Evolutionary conservation across 2,113 vertebrate genomes (phyloP).

Genomic region (Polypterus bichir): DNA sequence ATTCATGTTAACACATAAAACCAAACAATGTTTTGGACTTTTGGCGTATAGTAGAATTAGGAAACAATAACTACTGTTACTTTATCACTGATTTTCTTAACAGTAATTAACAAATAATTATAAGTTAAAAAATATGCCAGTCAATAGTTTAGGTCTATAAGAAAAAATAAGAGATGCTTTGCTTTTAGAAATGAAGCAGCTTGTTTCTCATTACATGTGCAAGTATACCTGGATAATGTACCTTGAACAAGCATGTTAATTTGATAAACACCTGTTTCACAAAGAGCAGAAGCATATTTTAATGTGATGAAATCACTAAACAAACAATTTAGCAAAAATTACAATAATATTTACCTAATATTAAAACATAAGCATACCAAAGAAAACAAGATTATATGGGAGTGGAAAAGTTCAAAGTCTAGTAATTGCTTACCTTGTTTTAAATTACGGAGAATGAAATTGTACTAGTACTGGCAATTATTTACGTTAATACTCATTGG

Average conservation of each 20-base stretch:
- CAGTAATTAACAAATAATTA: not conserved
- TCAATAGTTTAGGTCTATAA: not conserved
- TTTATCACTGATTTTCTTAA: not conserved
- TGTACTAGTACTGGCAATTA: too few species aligned
- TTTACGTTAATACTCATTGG: too few species aligned
- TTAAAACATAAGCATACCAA: not conserved
- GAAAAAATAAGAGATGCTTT: not conserved
- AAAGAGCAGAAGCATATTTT: not conserved
- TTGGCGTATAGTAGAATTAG: not conserved
- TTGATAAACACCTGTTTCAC: not conserved
- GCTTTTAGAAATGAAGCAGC: not conserved
- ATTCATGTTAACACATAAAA: too few species aligned
- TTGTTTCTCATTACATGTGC: not conserved
- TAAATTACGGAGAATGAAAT: too few species aligned
- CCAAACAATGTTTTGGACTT: too few species aligned
- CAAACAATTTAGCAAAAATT: not conserved
- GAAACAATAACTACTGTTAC: not conserved
- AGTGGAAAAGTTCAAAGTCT: not conserved
- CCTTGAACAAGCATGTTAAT: not conserved
- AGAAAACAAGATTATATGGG: not conserved
- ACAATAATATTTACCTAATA: not conserved
- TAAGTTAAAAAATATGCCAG: not conserved
- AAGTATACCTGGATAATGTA: not conserved
- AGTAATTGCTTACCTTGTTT: not conserved
- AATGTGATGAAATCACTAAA: too few species aligned